Percentiles rank a stretch among this genome's conserved stretches.
phyloP scores from a whole-genome alignment of 2,888 invertebrate genomes.

The Catocala nupta region DNA sequence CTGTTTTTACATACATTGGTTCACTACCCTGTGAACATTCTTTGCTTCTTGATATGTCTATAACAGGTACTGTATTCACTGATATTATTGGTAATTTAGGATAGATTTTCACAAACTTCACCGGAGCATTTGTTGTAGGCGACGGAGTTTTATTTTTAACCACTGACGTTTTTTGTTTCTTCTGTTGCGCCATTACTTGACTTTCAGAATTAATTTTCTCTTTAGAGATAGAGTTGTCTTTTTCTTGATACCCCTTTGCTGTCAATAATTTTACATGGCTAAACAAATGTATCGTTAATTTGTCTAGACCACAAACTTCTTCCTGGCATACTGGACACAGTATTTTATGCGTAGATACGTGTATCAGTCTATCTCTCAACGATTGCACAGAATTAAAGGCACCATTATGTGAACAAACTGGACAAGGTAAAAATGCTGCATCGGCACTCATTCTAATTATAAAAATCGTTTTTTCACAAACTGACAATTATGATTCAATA shows the following conservation, averaged over 20 bases:
- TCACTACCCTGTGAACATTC: conserved; percentile 58
- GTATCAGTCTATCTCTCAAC: conserved; percentile 90
- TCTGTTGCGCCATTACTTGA: conserved; percentile 59
- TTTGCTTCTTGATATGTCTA: conserved; percentile 68
- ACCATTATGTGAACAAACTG: conserved; percentile 91
- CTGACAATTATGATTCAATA: conserved; percentile 14
- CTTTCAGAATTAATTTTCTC: conserved; percentile 57
- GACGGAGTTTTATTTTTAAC: conserved; percentile 78
- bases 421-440: conserved; percentile 90
- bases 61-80: conserved; percentile 71
- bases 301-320: conserved; percentile 91
- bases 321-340: conserved; percentile 93
- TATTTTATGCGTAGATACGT: conserved; percentile 91
- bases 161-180: conserved; percentile 66
- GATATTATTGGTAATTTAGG: conserved; percentile 80
- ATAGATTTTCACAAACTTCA: conserved; percentile 82
- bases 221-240: conserved; percentile 45
- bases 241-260: conserved; percentile 53
- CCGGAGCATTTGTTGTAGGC: conserved; percentile 63
- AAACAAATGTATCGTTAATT: conserved; percentile 94
- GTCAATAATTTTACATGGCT: conserved; percentile 88
- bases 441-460: conserved; percentile 76
- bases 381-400: conserved; percentile 91
- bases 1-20: conserved; percentile 65
- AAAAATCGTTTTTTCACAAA: not conserved